phyloP scores from a whole-genome alignment of 2,888 invertebrate species.

The Euphydryas editha region DNA sequence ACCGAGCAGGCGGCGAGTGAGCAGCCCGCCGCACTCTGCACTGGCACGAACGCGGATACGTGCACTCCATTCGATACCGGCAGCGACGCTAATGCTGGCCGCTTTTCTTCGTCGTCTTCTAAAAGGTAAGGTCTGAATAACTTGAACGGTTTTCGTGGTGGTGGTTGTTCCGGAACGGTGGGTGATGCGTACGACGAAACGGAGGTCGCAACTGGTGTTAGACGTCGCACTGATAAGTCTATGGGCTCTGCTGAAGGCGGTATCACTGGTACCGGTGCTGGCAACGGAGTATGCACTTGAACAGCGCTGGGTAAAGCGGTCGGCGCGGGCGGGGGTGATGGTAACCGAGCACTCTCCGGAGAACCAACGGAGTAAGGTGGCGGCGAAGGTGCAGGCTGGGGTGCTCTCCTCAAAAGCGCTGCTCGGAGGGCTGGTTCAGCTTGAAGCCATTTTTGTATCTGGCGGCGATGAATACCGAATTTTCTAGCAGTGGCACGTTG shows the following conservation, averaged over 20 bases:
- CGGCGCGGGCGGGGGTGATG: conserved; percentile 71
- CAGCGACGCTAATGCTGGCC: conserved; percentile 66
- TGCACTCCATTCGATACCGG: conserved; percentile 67
- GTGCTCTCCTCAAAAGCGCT: conserved; percentile 83
- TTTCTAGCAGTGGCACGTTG: conserved; percentile 95
- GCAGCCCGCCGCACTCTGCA: conserved; percentile 74
- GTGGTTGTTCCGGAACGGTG: conserved; percentile 61
- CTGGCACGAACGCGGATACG: conserved; percentile 78
- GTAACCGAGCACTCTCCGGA: conserved; percentile 74
- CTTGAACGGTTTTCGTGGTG: conserved; percentile 86
- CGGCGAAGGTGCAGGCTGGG: conserved; percentile 77
- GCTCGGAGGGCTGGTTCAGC: conserved; percentile 91
- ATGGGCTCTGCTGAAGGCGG: conserved; percentile 64
- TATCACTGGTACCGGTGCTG: conserved; percentile 53
- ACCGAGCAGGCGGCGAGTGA: conserved; percentile 65
- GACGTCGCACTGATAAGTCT: conserved; percentile 68
- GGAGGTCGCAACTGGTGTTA: conserved; percentile 51
- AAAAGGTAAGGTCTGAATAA: conserved; percentile 90
- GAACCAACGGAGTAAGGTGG: conserved; percentile 75
- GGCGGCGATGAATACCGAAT: conserved; percentile 94
- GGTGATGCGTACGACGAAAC: conserved; percentile 48
- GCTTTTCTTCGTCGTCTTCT: conserved; percentile 81
- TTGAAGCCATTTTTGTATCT: conserved; percentile 96
- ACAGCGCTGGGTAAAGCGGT: conserved; percentile 57
- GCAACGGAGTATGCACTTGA: conserved; percentile 50